Evolutionary conservation across 2,888 invertebrate species (phyloP), one percentile per base, ranked within the genome.

Genomic region (Cheilosia urbana): DNA sequence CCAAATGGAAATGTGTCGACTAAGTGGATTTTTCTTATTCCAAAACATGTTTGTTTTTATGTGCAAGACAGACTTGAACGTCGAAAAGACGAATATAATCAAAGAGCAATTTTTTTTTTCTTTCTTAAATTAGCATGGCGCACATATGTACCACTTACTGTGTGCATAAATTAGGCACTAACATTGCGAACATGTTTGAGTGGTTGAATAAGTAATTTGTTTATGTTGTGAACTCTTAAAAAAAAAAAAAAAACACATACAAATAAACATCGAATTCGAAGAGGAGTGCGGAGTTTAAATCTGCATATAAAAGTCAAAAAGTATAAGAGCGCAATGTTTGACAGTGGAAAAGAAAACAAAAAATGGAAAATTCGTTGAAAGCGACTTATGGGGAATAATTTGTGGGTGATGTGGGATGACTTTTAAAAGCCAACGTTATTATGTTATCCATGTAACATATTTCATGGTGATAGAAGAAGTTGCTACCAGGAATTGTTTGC

Each of bases 191-290:
- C 45, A 73, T 62, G 45, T 55, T 62, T 63, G 63, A 51, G 73
- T 55, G 73, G 63, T 63, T 73, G 55, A 63, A 63, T 63, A 55
- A 55, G 55, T 73, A 55, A 73, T 73, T 73, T 73, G 63, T 73
- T 63, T 73, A 55, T 45, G 73, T 55, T 45, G n/a, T 13, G 24
- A 63, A 73, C 17, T 73, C 55, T 45, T 11, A 45, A 51, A 30
- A 27, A 37, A 51, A 9, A 17, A 51, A 71, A 45, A 51, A 30
- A 27, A 37, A 51, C 19, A 17, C 60, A 71, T 37, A 40, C 60
- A 51, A 60, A 51, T 40, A 71, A 51, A 71, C 49, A 51, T 24
- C 24, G 3, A 42, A n/a, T 42, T 21, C 24, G 21, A 11, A 34
- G 1, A 34, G 2, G 11, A 13, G 37, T 37, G 13, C 13, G 37